Evolutionary conservation across 2,797 vertebrate genomes (phyloP).

Genomic region (Huso huso): DNA sequence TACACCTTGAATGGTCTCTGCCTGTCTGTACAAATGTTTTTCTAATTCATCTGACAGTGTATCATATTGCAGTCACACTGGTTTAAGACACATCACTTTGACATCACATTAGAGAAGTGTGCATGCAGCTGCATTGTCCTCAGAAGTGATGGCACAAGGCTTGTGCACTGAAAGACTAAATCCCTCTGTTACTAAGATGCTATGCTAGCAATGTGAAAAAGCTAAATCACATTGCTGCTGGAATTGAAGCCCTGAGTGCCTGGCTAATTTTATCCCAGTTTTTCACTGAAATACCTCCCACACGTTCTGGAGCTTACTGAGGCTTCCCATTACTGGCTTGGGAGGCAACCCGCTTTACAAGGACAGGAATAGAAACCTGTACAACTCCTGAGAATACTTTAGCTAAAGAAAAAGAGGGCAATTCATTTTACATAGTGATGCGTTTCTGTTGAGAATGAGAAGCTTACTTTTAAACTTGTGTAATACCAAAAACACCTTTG

Average conservation of each 20-base stretch:
- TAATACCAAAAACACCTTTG: too few relatives aligned
- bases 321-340: not conserved
- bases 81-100: too few relatives aligned
- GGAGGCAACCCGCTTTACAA: constrained; percentile 1
- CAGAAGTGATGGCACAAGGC: not conserved
- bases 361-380: not conserved
- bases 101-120: too few relatives aligned
- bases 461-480: too few relatives aligned
- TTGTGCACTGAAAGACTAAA: not conserved
- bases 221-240: not conserved
- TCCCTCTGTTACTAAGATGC: constrained; percentile 7
- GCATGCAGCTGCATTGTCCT: not conserved
- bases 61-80: too few relatives aligned
- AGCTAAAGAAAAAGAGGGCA: too few relatives aligned
- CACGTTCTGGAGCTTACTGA: not conserved
- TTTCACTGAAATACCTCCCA: not conserved
- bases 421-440: too few relatives aligned
- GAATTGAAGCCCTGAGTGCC: not conserved
- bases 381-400: too few relatives aligned
- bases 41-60: too few relatives aligned
- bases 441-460: too few relatives aligned
- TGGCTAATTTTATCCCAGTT: constrained; percentile 2
- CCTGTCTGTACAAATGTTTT: too few relatives aligned
- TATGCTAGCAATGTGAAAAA: not conserved
- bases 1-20: too few relatives aligned